Base-by-base conservation (phyloP, 2,888 invertebrate species). In the Drosophila anomelani region DNA sequence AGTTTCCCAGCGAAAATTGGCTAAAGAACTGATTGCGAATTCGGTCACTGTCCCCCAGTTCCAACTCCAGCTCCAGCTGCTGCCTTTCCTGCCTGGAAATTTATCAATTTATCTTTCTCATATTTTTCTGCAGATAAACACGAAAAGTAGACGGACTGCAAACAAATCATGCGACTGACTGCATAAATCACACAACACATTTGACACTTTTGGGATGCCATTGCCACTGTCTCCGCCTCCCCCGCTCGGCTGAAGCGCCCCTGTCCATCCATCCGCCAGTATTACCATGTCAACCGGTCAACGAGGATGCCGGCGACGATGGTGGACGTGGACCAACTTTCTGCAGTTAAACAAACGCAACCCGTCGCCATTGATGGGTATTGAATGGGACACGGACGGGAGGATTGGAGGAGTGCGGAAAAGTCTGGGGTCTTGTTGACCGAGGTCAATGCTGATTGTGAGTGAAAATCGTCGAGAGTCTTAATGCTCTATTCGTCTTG, bases 201-300 rank as follows among this genome's bases (percentile, higher is more conserved):
- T 91, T 91, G 91, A 91, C 90, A 91, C 91, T 89, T 91, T 91
- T 85, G 90, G 91, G 86, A 90, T 90, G 86, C 81, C 78, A 83
- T 81, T 57, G 66, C 67, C 60, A 58, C 77, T 49, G 49, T 36
- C 63, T 20, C 47, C 49, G 3, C 43, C 20, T 43, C 55, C 43
- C 51, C 34, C 54, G 23, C 34, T 6, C 12, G 12, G 15, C 49
- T 17, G 56, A 46, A 43, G 10, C n/a, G 13, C 20, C 56, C 38
- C n/a, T 5, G 39, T 12, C 9, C 44, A 49, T 58, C 39, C 53
- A 26, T 39, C 29, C 73, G n/a, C 51, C 69, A 54, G 55, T 57
- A 53, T 64, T 69, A 49, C 67, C 51, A 55, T 70, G 54, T 61
- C 61, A 59, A 64, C 63, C 63, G 69, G 54, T 55, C 58, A 59